A percentile compares a stretch with the other conserved stretches of the same genome.
Evolutionary conservation across 2,888 invertebrate genomes (phyloP).

Genomic region (Apocheima hispidaria): DNA sequence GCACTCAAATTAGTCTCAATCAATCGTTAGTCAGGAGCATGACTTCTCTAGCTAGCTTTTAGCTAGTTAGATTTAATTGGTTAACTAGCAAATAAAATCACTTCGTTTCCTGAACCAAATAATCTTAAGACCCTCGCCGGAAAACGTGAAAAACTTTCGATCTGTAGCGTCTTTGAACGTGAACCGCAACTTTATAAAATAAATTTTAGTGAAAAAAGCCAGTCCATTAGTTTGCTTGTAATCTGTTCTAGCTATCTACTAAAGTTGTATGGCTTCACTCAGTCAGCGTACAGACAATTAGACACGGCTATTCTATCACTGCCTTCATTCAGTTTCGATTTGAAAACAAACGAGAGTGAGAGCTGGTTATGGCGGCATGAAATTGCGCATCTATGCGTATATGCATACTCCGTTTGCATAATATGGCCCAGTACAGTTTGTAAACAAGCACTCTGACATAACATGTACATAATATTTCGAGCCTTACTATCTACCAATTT

Average conservation of each 20-base stretch:
- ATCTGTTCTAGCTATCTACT: conserved; percentile 1
- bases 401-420: conserved; percentile 10
- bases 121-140: conserved; percentile 14
- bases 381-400: conserved; percentile 19
- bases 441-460: conserved; percentile 12
- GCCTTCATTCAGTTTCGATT: conserved; percentile 46
- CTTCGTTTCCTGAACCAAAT: conserved; percentile 1
- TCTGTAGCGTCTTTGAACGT: conserved; percentile 6
- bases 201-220: conserved; percentile 66
- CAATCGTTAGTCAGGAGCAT: too few relatives aligned
- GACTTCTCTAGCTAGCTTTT: too few relatives aligned
- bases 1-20: too few relatives aligned
- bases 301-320: conserved; percentile 42
- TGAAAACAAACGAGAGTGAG: conserved; percentile 22
- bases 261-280: conserved; percentile 1
- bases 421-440: conserved; percentile 2
- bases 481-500: neutral
- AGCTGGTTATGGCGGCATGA: conserved; percentile 21
- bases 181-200: conserved; percentile 52
- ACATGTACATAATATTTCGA: conserved; percentile 1
- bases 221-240: conserved; percentile 55
- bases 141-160: conserved; percentile 3
- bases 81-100: too few relatives aligned
- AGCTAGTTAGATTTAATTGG: too few relatives aligned
- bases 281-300: conserved; percentile 43